A percentile compares a stretch with the other conserved stretches of the same genome.
phyloP scores from a whole-genome alignment of 1,140 invertebrate genomes.

The Matsumurasca onukii region DNA sequence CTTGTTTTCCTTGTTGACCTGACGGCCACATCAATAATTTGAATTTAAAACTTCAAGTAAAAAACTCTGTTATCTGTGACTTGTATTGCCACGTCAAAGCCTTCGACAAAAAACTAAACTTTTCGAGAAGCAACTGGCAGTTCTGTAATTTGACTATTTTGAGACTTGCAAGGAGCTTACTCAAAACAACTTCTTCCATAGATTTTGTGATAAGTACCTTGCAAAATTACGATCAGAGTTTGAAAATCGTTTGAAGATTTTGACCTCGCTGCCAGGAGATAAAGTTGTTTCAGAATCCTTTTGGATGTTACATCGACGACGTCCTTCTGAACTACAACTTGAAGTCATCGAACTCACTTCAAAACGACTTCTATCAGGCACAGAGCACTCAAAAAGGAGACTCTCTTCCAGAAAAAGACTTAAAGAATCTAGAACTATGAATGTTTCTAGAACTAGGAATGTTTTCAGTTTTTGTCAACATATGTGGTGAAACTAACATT shows the following conservation, averaged over 20 bases:
- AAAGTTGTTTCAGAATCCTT: constrained; percentile 9
- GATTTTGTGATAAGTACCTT: not conserved
- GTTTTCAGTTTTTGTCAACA: constrained; percentile 29
- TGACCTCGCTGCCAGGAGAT: not conserved
- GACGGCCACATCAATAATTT: constrained; percentile 5
- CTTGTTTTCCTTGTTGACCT: constrained; percentile 26
- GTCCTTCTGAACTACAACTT: constrained; percentile 9
- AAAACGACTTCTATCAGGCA: not conserved
- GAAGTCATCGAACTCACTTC: constrained; percentile 18
- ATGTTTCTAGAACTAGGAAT: constrained; percentile 6
- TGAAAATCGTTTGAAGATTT: constrained; percentile 17
- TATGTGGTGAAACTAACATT: constrained; percentile 27
- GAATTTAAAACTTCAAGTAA: constrained; percentile 26
- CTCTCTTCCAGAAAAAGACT: constrained; percentile 12
- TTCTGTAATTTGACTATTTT: constrained; percentile 4
- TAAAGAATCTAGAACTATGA: too few relatives aligned
- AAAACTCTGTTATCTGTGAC: constrained; percentile 35
- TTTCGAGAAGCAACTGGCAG: constrained; percentile 30
- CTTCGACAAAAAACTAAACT: constrained; percentile 35
- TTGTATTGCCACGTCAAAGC: constrained; percentile 34
- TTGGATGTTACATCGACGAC: not conserved
- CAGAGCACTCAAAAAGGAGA: not conserved
- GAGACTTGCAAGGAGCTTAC: not conserved
- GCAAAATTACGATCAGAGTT: constrained; percentile 7
- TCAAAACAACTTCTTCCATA: not conserved